Conservation (phyloP, 1,140 invertebrate species). For the Maconellicoccus hirsutus region DNA sequence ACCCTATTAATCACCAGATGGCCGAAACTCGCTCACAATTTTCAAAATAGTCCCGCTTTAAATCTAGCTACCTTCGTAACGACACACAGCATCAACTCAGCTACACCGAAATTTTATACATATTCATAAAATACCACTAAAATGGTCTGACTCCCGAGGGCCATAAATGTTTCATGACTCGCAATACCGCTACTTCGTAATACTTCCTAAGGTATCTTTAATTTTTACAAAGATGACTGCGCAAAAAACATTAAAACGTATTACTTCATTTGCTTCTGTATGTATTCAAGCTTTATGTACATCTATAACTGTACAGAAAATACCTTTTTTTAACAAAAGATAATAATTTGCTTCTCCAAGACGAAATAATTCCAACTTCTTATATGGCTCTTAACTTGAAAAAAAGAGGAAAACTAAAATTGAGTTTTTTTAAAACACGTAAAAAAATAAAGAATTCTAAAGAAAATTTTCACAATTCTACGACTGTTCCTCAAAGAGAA, state of each 20-base stretch:
- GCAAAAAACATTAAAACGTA: background rate
- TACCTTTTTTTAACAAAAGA: background rate
- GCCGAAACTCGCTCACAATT: too few relatives aligned
- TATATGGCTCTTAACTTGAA: too few relatives aligned
- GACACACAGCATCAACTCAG: background rate
- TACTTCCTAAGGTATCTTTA: background rate
- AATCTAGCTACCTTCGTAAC: too few relatives aligned
- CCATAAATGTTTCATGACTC: background rate
- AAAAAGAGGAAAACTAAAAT: constrained; percentile 5
- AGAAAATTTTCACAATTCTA: background rate
- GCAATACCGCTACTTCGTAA: background rate
- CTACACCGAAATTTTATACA: background rate
- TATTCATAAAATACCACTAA: constrained; percentile 6
- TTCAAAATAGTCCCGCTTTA: too few relatives aligned
- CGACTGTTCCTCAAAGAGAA: background rate
- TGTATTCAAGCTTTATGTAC: too few relatives aligned
- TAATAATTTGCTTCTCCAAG: background rate
- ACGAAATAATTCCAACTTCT: background rate
- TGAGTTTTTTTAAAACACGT: background rate
- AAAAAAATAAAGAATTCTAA: background rate
- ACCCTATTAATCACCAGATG: too few relatives aligned
- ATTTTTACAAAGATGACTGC: background rate
- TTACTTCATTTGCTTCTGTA: background rate
- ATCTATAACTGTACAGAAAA: too few relatives aligned
- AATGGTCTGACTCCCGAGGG: background rate